These are phyloP conservation scores for Lanius collurio DNA, from an alignment of 2,113 vertebrate genomes.

Conservation along the genomic window DNA sequence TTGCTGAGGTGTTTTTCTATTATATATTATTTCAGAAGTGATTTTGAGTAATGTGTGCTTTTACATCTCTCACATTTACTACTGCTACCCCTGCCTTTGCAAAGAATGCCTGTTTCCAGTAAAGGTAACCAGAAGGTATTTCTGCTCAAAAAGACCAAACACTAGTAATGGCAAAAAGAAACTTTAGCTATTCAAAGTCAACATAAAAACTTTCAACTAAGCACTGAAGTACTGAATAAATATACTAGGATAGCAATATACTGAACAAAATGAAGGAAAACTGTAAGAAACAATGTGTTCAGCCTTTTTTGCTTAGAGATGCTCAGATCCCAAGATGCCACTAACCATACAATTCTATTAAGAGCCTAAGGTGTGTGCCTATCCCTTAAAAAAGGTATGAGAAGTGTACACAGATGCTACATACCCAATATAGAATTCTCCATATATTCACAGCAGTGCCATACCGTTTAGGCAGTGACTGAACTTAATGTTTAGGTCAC, in stretches of 20 bases:
- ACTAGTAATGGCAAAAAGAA: background rate
- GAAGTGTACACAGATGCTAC: background rate
- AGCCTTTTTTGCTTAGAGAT: background rate
- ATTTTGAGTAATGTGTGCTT: background rate
- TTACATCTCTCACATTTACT: background rate
- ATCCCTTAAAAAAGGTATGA: background rate
- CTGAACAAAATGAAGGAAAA: background rate
- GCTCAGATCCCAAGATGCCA: background rate
- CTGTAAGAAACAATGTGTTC: background rate
- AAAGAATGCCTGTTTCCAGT: background rate
- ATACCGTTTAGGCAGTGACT: background rate
- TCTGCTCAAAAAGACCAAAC: background rate
- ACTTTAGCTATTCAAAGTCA: background rate
- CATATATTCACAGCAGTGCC: background rate
- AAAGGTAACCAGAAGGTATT: background rate
- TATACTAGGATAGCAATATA: background rate
- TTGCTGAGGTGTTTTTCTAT: background rate
- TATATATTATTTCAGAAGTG: background rate
- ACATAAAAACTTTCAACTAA: background rate
- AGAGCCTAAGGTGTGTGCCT: background rate
- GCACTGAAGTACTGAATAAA: background rate
- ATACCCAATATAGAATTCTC: background rate
- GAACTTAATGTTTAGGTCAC: background rate
- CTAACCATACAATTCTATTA: background rate
- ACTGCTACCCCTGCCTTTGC: background rate